These are phyloP conservation scores for Orchesella flavescens DNA, from an alignment of 2,888 invertebrate genomes.

Conservation along the genomic window DNA sequence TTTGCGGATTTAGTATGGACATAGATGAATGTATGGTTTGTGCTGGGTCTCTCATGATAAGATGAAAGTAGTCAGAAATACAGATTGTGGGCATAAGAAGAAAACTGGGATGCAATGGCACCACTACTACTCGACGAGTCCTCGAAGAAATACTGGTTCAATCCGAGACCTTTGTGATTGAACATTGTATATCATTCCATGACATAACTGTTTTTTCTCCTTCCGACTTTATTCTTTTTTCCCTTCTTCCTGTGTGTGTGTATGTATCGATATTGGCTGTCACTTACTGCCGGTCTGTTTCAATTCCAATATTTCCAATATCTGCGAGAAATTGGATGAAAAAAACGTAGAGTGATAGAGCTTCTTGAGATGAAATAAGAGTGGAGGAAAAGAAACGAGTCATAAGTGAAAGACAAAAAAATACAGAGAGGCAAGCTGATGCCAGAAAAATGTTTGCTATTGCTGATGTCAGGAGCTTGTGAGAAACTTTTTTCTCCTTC, in stretches of 20 bases:
- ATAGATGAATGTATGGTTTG: constrained; percentile 29
- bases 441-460: constrained; percentile 43
- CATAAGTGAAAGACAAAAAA: constrained; percentile 37
- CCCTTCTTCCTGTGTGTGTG: background rate
- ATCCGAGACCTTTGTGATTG: constrained; percentile 61
- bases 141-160: constrained; percentile 39
- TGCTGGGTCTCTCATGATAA: constrained; percentile 8
- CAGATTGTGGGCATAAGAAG: background rate
- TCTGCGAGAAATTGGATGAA: constrained; percentile 6
- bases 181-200: constrained; percentile 61
- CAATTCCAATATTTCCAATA: constrained; percentile 57
- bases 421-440: constrained; percentile 43
- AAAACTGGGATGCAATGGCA: background rate
- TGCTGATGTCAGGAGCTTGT: constrained; percentile 50
- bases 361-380: constrained; percentile 8
- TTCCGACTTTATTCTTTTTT: constrained; percentile 20
- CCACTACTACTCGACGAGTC: background rate
- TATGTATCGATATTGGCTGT: constrained; percentile 55
- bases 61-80: constrained; percentile 11
- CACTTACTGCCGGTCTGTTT: constrained; percentile 53
- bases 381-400: background rate
- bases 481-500: background rate
- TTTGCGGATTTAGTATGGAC: constrained; percentile 42
- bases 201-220: constrained; percentile 22
- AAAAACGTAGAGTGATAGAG: background rate